phyloP scores from a whole-genome alignment of 1,140 invertebrate species.

The Druon quercuslanigerum region DNA sequence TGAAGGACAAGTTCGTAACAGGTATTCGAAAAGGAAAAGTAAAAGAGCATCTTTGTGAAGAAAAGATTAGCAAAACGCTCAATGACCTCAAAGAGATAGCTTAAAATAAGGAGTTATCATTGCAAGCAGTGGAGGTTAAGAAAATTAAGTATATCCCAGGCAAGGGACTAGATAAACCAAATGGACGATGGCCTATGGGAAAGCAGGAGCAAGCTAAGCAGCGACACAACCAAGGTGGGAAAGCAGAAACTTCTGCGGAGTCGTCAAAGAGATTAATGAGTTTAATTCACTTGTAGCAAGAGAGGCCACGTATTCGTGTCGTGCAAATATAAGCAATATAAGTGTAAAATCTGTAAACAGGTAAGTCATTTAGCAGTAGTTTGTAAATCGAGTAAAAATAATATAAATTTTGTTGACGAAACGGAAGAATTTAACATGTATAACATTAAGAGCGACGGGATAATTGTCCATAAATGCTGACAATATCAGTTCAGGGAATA shows the following conservation, averaged over 20 bases:
- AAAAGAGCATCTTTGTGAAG: conserved; percentile 43
- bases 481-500: no score
- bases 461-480: no score
- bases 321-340: conserved; percentile 36
- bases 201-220: not conserved
- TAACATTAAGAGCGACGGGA: no score
- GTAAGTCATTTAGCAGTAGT: no score
- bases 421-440: no score
- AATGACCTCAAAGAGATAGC: conserved; percentile 35
- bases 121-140: not conserved
- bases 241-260: not conserved
- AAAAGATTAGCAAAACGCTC: conserved; percentile 17
- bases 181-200: not conserved
- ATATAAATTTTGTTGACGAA: no score
- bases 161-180: not conserved
- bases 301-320: conserved; percentile 16
- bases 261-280: no score
- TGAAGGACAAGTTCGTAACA: conserved; percentile 52
- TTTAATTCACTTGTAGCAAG: conserved; percentile 15
- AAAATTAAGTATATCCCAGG: not conserved
- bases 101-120: conserved; percentile 40
- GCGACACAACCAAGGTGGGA: not conserved
- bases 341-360: not conserved
- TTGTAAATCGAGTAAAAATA: no score
- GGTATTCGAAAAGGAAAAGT: conserved; percentile 41